Percentiles rank a stretch among this genome's conserved stretches.
These are phyloP conservation scores for Hirudo medicinalis DNA, from an alignment of 1,140 invertebrate genomes.

Conservation along the genomic window DNA sequence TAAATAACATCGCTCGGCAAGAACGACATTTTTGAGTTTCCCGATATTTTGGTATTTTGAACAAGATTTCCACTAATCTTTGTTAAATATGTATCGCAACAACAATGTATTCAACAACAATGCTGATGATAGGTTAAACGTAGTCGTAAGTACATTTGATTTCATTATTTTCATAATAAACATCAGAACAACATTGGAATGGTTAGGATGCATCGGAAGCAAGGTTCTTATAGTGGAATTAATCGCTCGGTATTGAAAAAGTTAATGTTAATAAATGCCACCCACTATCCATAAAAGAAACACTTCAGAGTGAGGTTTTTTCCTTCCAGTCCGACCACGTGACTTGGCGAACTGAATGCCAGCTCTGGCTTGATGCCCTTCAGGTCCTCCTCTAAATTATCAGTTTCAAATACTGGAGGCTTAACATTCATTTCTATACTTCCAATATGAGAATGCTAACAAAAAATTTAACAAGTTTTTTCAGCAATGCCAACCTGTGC, in stretches of 20 bases:
- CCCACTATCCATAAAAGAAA: constrained; percentile 15
- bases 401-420: too few relatives aligned
- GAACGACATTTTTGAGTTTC: neutral
- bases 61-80: neutral
- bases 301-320: constrained; percentile 5
- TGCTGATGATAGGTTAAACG: neutral
- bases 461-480: too few relatives aligned
- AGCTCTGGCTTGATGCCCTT: constrained; percentile 3
- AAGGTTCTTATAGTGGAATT: too few relatives aligned
- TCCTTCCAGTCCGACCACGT: constrained; percentile 11
- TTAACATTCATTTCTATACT: too few relatives aligned
- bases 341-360: neutral
- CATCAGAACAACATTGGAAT: too few relatives aligned
- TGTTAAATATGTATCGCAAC: neutral
- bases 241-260: neutral
- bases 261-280: neutral
- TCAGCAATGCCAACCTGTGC: too few relatives aligned
- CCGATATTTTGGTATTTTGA: neutral
- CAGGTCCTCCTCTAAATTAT: too few relatives aligned
- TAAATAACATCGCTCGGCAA: neutral
- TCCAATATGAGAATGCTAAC: too few relatives aligned
- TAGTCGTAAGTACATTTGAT: too few relatives aligned
- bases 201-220: too few relatives aligned
- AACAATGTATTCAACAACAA: too few relatives aligned
- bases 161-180: too few relatives aligned